Evolutionary conservation across 2,113 vertebrate species (phyloP), one percentile per base, ranked within the genome.

Genomic region (Ptilonorhynchus violaceus): DNA sequence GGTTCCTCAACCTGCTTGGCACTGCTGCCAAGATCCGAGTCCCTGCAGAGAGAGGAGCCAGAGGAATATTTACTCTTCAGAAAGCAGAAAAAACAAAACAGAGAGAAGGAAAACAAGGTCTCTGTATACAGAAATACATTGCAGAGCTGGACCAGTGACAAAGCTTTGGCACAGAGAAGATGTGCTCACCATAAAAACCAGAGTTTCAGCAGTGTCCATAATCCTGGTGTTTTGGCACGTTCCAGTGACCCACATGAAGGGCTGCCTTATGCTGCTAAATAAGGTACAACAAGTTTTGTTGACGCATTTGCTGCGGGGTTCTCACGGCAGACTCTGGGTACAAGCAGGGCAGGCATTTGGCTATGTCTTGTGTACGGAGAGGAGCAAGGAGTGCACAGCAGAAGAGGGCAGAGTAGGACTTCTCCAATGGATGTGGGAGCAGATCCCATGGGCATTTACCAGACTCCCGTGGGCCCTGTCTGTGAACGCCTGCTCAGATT

Each of bases 141-240:
- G 53, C 46, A 66, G 41, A 50, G 27, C 46, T 78, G 39, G 23
- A 49, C 14, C 10, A 3, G 53, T 5, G 22, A 37, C 56, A 62
- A 31, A 35, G 15, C 64, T 85, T 69, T 66, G 59, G 53, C 37
- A 37, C 0, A 0, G 28, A 0, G 0, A 1, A 0, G 27, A 46
- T 67, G 28, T 20, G 27, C 56, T 78, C 62, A 39, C 49, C 20
- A 4, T 33, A 30, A 87, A 60, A 52, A 33, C 0, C 1, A 5
- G 66, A 64, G 53, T 37, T 44, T 30, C 55, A 78, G 31, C 39
- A 87, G 33, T 14, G 39, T 16, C 10, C 28, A 23, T 49, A 52
- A 60, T n/a, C 53, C 66, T 27, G 44, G 28, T 24, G 15, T 52
- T 63, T 55, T n/a, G 12, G 25, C 17, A 2, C 19, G 5, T 84